Evolutionary conservation across 2,113 vertebrate species (phyloP).

Genomic region (Tinamus guttatus): DNA sequence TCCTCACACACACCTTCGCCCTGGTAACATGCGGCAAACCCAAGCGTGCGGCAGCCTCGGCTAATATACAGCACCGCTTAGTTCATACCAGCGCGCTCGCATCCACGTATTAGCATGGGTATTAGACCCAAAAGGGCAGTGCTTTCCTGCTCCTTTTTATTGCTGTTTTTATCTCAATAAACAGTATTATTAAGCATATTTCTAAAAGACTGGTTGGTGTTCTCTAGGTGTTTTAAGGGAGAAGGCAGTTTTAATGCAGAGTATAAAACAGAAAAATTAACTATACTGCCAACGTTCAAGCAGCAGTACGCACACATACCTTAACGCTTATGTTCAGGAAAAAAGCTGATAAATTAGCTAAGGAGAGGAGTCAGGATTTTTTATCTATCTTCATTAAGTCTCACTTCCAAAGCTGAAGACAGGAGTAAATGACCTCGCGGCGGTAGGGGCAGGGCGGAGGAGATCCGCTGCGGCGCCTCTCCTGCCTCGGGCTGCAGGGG

Average conservation of each 20-base stretch:
- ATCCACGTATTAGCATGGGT: neutral
- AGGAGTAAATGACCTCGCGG: constrained; percentile 16
- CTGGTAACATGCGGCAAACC: accelerated
- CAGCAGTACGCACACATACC: neutral
- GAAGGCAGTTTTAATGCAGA: neutral
- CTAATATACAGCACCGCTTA: accelerated
- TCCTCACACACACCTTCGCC: accelerated
- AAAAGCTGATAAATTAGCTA: constrained; percentile 36
- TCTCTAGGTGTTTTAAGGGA: neutral
- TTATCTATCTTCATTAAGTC: constrained; percentile 36
- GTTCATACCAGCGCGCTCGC: neutral
- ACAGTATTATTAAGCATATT: neutral
- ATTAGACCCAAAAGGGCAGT: neutral
- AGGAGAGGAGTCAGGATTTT: neutral
- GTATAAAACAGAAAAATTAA: neutral
- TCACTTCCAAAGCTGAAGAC: constrained; percentile 36
- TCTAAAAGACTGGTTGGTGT: neutral
- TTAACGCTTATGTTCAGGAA: neutral
- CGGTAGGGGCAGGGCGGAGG: neutral
- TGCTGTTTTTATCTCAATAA: neutral
- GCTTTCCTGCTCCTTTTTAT: neutral
- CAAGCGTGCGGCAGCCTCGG: accelerated
- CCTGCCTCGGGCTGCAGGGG: neutral
- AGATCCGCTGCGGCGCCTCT: neutral
- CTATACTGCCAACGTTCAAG: neutral